Evolutionary conservation across 2,888 invertebrate species (phyloP).

Genomic region (Hipparchia semele): DNA sequence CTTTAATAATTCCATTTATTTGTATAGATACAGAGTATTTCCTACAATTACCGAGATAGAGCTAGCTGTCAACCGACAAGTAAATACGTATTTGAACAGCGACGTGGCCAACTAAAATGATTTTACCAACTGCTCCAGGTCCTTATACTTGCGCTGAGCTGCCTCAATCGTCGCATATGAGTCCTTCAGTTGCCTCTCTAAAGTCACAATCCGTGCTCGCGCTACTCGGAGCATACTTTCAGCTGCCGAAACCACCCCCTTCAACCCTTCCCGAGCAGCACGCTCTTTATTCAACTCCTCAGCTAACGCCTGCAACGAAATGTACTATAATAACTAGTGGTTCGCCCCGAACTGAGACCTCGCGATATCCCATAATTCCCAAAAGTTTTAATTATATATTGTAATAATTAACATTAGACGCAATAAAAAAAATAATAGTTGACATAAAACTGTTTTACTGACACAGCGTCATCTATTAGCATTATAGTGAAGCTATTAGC

Average conservation of each 20-base stretch:
- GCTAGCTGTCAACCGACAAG: neutral
- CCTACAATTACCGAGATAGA: neutral
- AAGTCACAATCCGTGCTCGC: conserved; percentile 63
- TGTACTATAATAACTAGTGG: neutral
- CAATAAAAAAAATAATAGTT: too few species aligned
- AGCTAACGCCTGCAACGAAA: conserved; percentile 48
- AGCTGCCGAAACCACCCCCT: conserved; percentile 65
- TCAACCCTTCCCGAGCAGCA: conserved; percentile 64
- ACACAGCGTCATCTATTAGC: too few species aligned
- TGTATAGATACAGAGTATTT: neutral
- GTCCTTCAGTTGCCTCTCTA: conserved; percentile 71
- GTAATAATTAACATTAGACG: too few species aligned
- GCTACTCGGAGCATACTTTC: conserved; percentile 74
- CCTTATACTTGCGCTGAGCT: conserved; percentile 66
- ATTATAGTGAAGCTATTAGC: too few species aligned
- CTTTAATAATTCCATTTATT: too few species aligned
- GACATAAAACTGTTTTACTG: too few species aligned
- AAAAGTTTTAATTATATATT: too few species aligned
- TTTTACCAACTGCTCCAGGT: conserved; percentile 72
- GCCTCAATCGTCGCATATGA: conserved; percentile 60
- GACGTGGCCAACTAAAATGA: neutral
- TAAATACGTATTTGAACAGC: neutral
- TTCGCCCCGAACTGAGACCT: too few species aligned
- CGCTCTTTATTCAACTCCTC: conserved; percentile 68
- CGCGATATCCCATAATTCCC: too few species aligned